phyloP scores from a whole-genome alignment of 2,113 vertebrate species.

The Seriola aureovittata region DNA sequence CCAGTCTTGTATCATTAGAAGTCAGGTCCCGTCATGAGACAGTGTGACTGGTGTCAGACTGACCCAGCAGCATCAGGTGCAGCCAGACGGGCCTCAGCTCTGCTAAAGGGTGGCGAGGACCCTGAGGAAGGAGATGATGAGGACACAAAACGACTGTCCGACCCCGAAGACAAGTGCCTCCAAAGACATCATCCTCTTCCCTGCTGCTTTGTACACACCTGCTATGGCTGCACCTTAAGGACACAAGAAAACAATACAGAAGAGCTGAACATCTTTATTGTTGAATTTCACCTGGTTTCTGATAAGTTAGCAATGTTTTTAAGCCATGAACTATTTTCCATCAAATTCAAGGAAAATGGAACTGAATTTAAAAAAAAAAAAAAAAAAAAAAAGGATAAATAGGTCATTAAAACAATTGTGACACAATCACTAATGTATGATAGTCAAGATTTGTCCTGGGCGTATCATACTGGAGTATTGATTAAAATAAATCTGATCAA shows the following conservation, averaged over 20 bases:
- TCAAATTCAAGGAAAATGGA: neutral
- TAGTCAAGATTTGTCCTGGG: too few relatives aligned
- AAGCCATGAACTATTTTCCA: neutral
- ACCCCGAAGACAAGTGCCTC: slow-evolving; percentile 94
- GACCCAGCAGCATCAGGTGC: neutral
- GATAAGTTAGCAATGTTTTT: neutral
- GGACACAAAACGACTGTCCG: slow-evolving; percentile 93
- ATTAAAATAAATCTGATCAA: too few relatives aligned
- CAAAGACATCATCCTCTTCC: slow-evolving; percentile 94
- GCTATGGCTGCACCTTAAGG: slow-evolving; percentile 93
- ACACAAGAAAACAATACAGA: neutral
- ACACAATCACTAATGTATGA: neutral
- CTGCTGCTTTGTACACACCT: slow-evolving; percentile 96
- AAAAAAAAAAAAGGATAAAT: neutral
- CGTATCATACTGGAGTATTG: too few relatives aligned
- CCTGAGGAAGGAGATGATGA: slow-evolving; percentile 94
- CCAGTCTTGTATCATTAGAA: neutral
- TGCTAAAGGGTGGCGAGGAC: slow-evolving; percentile 94
- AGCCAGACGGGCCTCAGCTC: neutral
- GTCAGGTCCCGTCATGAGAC: neutral
- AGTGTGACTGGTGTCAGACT: neutral
- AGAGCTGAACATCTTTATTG: neutral
- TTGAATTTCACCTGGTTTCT: neutral
- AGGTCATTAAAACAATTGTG: neutral
- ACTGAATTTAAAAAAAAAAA: neutral